phyloP scores from a whole-genome alignment of 2,888 invertebrate species.

The Eupsilia transversa region DNA sequence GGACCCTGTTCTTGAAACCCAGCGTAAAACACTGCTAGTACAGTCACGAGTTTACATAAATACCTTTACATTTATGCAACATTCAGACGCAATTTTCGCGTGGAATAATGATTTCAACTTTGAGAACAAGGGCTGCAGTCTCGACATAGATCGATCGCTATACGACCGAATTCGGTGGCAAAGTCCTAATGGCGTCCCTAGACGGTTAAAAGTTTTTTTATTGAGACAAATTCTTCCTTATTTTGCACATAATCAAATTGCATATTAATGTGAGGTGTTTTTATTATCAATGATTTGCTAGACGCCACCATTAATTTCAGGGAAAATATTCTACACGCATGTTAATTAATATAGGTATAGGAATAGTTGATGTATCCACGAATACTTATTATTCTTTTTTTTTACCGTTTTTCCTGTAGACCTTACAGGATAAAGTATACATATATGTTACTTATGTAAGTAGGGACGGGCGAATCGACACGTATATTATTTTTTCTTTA shows the following conservation, averaged over 20 bases:
- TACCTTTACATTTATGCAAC: not conserved
- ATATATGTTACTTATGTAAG: not conserved
- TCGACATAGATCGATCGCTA: no score
- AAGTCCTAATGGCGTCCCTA: no score
- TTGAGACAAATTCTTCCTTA: not conserved
- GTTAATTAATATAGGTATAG: not conserved
- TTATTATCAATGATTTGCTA: not conserved
- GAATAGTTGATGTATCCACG: not conserved
- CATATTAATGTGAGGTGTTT: not conserved
- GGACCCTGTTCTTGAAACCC: slow-evolving; percentile 25
- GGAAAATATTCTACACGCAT: not conserved
- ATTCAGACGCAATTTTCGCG: not conserved
- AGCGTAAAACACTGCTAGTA: slow-evolving; percentile 16
- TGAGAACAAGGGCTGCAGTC: no score
- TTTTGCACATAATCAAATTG: not conserved
- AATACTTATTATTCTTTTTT: no score
- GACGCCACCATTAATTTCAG: not conserved
- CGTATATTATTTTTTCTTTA: no score
- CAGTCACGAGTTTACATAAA: not conserved
- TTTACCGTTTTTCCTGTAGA: not conserved
- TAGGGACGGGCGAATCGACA: no score
- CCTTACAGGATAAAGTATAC: not conserved
- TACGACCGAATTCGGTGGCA: no score
- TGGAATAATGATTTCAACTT: not conserved
- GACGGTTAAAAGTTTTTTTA: no score